Conservation (phyloP, 2,888 invertebrate genomes). For the Watsonalla cultraria region DNA sequence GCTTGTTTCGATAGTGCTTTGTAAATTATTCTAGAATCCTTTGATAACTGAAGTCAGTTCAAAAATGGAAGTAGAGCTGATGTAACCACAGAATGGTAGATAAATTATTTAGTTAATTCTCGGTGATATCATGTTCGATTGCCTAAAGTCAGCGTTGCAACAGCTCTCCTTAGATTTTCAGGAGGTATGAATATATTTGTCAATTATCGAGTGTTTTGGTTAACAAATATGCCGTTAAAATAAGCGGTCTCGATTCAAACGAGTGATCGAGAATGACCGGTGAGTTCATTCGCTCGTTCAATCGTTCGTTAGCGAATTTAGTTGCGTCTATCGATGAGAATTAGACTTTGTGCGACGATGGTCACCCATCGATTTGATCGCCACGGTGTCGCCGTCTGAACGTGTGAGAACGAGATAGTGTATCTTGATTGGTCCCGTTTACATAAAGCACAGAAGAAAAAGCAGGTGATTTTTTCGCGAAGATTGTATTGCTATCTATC, state of each 20-base stretch:
- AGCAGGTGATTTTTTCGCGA: too few relatives aligned
- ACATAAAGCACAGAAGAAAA: not conserved
- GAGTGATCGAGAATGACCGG: not conserved
- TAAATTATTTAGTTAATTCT: too few relatives aligned
- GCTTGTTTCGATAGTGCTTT: constrained; percentile 9
- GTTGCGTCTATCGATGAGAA: constrained; percentile 4
- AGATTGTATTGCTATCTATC: too few relatives aligned
- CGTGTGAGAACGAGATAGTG: constrained; percentile 4
- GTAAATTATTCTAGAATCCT: not conserved
- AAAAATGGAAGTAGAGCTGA: not conserved
- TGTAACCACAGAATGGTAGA: not conserved
- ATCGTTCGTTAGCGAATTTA: constrained; percentile 5
- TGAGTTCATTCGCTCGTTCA: not conserved
- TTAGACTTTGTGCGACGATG: not conserved
- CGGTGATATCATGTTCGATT: too few relatives aligned
- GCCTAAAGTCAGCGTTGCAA: too few relatives aligned
- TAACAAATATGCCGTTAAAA: not conserved
- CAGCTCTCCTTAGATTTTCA: not conserved
- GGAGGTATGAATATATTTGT: constrained; percentile 1
- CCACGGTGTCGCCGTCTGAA: constrained; percentile 5
- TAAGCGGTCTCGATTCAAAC: not conserved
- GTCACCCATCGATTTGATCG: not conserved
- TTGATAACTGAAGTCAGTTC: too few relatives aligned
- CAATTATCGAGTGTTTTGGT: constrained; percentile 5
- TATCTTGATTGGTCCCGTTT: constrained; percentile 8